Percentiles rank a stretch among this genome's conserved stretches.
Evolutionary conservation across 2,888 invertebrate genomes (phyloP).

Genomic region (Frankliniella intonsa): DNA sequence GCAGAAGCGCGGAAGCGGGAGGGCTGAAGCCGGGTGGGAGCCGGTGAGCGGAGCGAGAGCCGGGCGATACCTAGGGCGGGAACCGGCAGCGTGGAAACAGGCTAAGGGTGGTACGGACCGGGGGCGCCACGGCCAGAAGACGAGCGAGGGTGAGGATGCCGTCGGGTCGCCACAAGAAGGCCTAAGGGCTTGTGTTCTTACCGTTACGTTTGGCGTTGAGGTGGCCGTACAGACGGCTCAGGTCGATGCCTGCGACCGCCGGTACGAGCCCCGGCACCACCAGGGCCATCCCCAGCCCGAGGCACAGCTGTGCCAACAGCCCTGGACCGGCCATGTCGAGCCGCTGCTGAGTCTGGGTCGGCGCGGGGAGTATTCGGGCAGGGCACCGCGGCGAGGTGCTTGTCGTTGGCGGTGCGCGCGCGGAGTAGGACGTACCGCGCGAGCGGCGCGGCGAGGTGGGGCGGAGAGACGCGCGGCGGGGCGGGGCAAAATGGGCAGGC

Average conservation of each 20-base stretch:
- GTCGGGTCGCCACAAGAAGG: too few relatives aligned
- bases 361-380: background rate
- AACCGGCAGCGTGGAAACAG: too few relatives aligned
- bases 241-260: slow-evolving; percentile 67
- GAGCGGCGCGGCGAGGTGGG: background rate
- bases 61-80: too few relatives aligned
- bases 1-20: too few relatives aligned
- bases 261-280: slow-evolving; percentile 49
- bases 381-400: background rate
- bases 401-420: background rate
- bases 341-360: background rate
- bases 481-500: background rate
- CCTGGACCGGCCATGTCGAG: background rate
- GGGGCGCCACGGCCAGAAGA: too few relatives aligned
- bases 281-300: background rate
- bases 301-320: background rate
- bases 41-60: too few relatives aligned
- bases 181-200: slow-evolving; percentile 48
- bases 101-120: too few relatives aligned
- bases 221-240: slow-evolving; percentile 76
- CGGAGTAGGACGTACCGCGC: background rate
- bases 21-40: too few relatives aligned
- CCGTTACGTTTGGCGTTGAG: slow-evolving; percentile 65
- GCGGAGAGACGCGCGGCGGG: background rate
- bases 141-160: too few relatives aligned